phyloP scores from a whole-genome alignment of 2,888 invertebrate species.

The Creontiades dilutus region DNA sequence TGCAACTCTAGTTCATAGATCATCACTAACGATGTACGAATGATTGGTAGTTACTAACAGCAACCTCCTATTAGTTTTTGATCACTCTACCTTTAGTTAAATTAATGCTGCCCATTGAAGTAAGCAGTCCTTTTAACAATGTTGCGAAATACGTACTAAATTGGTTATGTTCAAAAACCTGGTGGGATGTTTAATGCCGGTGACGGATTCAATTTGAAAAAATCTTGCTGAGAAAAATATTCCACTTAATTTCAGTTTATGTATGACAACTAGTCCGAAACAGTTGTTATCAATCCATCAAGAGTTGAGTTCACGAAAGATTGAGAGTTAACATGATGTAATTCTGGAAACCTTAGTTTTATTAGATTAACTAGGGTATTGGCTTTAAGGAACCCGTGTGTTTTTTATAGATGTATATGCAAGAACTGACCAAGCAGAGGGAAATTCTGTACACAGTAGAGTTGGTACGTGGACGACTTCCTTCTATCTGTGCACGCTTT shows the following conservation, averaged over 20 bases:
- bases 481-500: slow-evolving; percentile 65
- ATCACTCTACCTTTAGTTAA: not conserved
- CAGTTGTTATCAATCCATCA: not conserved
- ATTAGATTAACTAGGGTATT: slow-evolving; percentile 40
- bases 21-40: not conserved
- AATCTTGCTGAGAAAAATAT: too few species aligned
- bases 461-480: slow-evolving; percentile 83
- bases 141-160: too few species aligned
- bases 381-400: slow-evolving; percentile 73
- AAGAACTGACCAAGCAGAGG: slow-evolving; percentile 93
- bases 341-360: not conserved
- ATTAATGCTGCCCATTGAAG: not conserved
- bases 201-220: too few species aligned
- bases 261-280: too few species aligned
- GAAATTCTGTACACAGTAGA: slow-evolving; percentile 90
- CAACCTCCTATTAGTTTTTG: not conserved
- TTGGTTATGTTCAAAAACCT: too few species aligned
- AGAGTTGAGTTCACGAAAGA: not conserved
- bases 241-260: too few species aligned
- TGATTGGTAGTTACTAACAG: slow-evolving; percentile 8
- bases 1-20: slow-evolving; percentile 11
- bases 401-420: slow-evolving; percentile 87
- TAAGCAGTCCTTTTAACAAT: not conserved
- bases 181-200: too few species aligned
- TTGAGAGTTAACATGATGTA: not conserved